Conservation (phyloP, 2,888 invertebrate species). For the Dinocampus coccinellae region DNA sequence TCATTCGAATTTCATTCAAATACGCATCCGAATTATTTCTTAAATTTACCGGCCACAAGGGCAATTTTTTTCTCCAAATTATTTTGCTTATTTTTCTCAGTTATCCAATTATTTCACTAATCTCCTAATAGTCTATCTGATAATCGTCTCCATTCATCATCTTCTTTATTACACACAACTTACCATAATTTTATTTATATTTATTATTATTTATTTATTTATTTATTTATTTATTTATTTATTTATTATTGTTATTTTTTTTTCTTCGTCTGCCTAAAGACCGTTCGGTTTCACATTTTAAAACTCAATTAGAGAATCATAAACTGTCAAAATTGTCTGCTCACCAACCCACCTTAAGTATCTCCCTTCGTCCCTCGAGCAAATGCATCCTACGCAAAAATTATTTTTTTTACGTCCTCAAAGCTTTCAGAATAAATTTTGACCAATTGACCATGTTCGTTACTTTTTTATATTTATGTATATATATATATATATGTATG, state of each 20-base stretch:
- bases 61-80: conserved; percentile 1
- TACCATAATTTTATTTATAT: conserved; percentile 6
- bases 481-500: too few species aligned
- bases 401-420: not conserved
- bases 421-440: conserved; percentile 20
- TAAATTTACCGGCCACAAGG: not conserved
- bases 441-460: conserved; percentile 9
- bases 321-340: conserved; percentile 36
- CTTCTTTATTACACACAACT: not conserved
- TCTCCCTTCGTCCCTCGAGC: not conserved
- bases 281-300: not conserved
- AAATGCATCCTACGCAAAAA: conserved; percentile 30
- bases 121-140: not conserved
- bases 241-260: not conserved
- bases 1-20: conserved; percentile 13
- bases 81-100: not conserved
- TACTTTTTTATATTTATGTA: not conserved
- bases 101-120: conserved; percentile 17
- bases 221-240: too few species aligned
- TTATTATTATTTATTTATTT: not conserved
- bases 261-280: not conserved
- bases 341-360: conserved; percentile 16
- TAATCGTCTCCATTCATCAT: conserved; percentile 3
- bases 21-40: not conserved
- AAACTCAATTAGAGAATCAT: conserved; percentile 11